phyloP scores from a whole-genome alignment of 1,140 invertebrate species.

The Drosophila sp. region DNA sequence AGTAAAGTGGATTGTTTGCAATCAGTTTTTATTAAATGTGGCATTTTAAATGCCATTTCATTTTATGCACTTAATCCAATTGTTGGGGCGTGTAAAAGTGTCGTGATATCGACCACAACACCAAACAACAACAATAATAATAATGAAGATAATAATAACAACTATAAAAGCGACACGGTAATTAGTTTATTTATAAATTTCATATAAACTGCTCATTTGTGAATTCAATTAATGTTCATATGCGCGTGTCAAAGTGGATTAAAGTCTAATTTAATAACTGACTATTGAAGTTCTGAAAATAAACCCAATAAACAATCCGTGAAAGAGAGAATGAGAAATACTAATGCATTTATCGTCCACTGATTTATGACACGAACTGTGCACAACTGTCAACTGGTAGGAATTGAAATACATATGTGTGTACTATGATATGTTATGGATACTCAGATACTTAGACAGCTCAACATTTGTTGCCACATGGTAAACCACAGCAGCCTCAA shows the following conservation, averaged over 20 bases:
- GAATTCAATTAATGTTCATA: slow-evolving; percentile 78
- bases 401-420: not conserved
- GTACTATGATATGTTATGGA: slow-evolving; percentile 41
- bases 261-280: slow-evolving; percentile 78
- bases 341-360: slow-evolving; percentile 24
- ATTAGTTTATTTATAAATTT: slow-evolving; percentile 80
- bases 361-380: slow-evolving; percentile 60
- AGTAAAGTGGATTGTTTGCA: slow-evolving; percentile 38
- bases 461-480: slow-evolving; percentile 72
- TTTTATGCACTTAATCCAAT: slow-evolving; percentile 75
- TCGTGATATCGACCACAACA: slow-evolving; percentile 17
- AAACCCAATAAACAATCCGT: slow-evolving; percentile 20
- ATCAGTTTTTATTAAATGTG: slow-evolving; percentile 60
- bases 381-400: slow-evolving; percentile 55
- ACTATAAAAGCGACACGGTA: slow-evolving; percentile 69
- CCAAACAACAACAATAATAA: slow-evolving; percentile 16
- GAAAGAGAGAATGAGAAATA: slow-evolving; percentile 1
- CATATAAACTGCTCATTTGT: slow-evolving; percentile 78
- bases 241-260: slow-evolving; percentile 70
- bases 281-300: slow-evolving; percentile 7
- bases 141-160: slow-evolving; percentile 34
- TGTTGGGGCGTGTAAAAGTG: slow-evolving; percentile 47
- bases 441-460: slow-evolving; percentile 20
- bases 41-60: slow-evolving; percentile 72
- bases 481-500: slow-evolving; percentile 50